Conservation (phyloP, 2,113 vertebrate genomes). For the Carlito syrichta region DNA sequence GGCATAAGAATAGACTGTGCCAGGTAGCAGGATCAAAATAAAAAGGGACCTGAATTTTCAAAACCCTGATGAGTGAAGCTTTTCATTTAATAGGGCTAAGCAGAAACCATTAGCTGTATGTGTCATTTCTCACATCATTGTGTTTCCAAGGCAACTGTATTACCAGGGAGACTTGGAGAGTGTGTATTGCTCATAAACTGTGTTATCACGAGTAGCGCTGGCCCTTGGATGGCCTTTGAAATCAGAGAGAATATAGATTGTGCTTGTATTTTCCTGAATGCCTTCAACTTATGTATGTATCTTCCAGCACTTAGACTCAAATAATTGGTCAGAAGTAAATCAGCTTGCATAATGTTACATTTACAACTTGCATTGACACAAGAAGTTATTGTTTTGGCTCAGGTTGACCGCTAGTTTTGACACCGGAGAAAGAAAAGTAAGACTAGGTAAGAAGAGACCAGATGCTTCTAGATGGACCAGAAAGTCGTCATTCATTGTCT, state of each 20-base stretch:
- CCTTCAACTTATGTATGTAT: conserved; percentile 41
- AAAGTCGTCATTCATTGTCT: neutral
- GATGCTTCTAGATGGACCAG: neutral
- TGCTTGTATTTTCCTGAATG: conserved; percentile 45
- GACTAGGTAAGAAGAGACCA: neutral
- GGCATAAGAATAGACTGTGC: conserved; percentile 21
- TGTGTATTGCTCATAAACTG: conserved; percentile 48
- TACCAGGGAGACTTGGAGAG: conserved; percentile 53
- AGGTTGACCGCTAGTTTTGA: neutral
- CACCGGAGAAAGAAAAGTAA: neutral
- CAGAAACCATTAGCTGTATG: conserved; percentile 62
- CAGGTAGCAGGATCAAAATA: neutral
- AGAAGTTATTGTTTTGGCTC: conserved; percentile 2
- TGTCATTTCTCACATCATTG: conserved; percentile 69
- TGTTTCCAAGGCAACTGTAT: conserved; percentile 81
- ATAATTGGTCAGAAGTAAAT: neutral
- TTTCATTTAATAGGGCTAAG: conserved; percentile 48
- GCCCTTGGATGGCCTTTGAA: conserved; percentile 64
- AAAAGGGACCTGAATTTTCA: conserved; percentile 42
- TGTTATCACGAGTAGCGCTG: conserved; percentile 60
- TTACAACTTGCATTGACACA: neutral
- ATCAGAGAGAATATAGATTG: conserved; percentile 64
- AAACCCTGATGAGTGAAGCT: conserved; percentile 47
- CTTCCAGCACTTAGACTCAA: neutral
- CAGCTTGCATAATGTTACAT: neutral